Evolutionary conservation across 2,888 invertebrate species (phyloP), one percentile per base, ranked within the genome.

Genomic region (Digitonthophagus gazella): DNA sequence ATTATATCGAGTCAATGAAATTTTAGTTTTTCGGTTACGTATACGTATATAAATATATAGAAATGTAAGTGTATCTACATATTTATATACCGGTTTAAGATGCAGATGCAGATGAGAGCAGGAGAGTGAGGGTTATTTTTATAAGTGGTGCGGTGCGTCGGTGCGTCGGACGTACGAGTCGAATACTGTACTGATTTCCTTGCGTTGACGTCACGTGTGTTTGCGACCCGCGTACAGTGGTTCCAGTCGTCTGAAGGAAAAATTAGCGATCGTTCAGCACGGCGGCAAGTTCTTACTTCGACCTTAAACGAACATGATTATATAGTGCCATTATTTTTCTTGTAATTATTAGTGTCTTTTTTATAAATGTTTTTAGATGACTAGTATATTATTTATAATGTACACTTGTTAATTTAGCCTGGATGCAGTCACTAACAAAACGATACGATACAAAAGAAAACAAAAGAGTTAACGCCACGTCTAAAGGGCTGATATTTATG

Each of bases 281-380:
- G 71, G 67, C 71, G 65, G 69, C 69, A 64, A 20, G 65, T 67
- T 70, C 64, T 58, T 67, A 68, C 56, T 67, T 68, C 70, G 66
- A 57, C 63, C 65, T 67, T 67, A 55, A 65, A 79, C 76, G 77
- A 76, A 76, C 74, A 75, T 76, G 77, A 77, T 76, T 65, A 77
- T 80, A 81, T 81, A 81, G 82, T 83, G 82, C 83, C 83, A 82
- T 83, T 82, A 82, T 81, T 82, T 68, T 82, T 82, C 80, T 79
- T 82, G 81, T 82, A 81, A 81, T 81, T 79, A 79, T 80, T 81
- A 82, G 81, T 82, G 80, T 81, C 80, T 81, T 82, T 82, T 82
- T 82, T 82, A 83, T 83, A 82, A 82, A 83, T 82, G 82, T 83
- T 82, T 82, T 82, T 82, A 82, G 82, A 80, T 75, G 79, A 80